Evolutionary conservation across 2,113 vertebrate genomes (phyloP).

Genomic region (Aleadryas rufinucha): DNA sequence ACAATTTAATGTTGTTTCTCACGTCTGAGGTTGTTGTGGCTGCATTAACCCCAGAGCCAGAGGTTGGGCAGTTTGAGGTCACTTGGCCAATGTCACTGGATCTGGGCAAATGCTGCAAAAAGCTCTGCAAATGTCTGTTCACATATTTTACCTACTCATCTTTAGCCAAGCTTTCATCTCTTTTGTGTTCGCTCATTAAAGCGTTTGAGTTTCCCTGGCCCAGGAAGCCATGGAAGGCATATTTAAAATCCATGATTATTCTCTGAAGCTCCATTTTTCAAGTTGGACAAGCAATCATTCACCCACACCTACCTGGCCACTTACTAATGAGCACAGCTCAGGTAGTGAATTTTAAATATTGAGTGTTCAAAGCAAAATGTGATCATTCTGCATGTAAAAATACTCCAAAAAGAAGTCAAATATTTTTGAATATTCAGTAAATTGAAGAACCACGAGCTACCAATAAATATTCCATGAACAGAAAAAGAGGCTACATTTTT

Average conservation of each 20-base stretch:
- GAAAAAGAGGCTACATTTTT: slow-evolving; percentile 57
- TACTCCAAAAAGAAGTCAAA: not conserved
- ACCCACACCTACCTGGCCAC: not conserved
- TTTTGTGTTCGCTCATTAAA: not conserved
- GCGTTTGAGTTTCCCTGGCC: not conserved
- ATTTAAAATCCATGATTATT: not conserved
- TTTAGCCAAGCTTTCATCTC: not conserved
- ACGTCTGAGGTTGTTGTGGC: not conserved
- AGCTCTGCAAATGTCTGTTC: not conserved
- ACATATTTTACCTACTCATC: not conserved
- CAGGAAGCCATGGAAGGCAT: not conserved
- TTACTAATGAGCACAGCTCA: slow-evolving; percentile 43
- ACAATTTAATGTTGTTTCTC: not conserved
- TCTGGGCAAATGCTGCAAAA: not conserved
- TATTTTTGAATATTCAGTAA: slow-evolving; percentile 46
- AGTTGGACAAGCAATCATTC: not conserved
- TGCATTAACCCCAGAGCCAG: not conserved
- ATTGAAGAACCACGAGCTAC: slow-evolving; percentile 14
- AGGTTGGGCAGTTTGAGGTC: not conserved
- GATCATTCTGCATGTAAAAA: slow-evolving; percentile 23
- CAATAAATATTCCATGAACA: slow-evolving; percentile 60
- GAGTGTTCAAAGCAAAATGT: slow-evolving; percentile 32
- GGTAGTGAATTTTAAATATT: slow-evolving; percentile 39
- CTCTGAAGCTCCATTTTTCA: slow-evolving; percentile 8
- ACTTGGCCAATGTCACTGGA: not conserved